Percentiles rank a stretch among this genome's conserved stretches.
phyloP scores from a whole-genome alignment of 2,888 invertebrate genomes.

The Itoplectis maculator region DNA sequence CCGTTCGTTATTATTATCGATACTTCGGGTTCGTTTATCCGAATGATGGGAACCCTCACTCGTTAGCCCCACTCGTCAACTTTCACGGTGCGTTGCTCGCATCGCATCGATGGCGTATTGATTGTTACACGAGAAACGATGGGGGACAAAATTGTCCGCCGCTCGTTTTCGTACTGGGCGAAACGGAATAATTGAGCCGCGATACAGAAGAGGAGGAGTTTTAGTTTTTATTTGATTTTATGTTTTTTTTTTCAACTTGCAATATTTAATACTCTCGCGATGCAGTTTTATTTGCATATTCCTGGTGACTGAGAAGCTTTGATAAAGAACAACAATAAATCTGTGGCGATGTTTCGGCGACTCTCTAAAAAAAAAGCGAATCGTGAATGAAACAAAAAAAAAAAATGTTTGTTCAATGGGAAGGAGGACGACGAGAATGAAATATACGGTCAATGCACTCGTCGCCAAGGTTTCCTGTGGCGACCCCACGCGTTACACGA shows the following conservation, averaged over 20 bases:
- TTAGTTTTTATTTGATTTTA: too few species aligned
- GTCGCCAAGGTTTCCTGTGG: neutral
- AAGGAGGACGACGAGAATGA: neutral
- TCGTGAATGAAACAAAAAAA: neutral
- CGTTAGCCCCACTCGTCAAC: conserved; percentile 15
- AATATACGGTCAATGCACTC: neutral
- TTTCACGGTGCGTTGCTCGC: neutral
- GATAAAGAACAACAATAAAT: too few species aligned
- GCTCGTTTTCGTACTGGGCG: neutral
- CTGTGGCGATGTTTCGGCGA: too few species aligned
- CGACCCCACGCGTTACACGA: conserved; percentile 9
- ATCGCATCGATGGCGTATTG: neutral
- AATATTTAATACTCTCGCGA: too few species aligned
- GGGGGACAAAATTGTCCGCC: neutral
- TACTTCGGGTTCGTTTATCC: conserved; percentile 54
- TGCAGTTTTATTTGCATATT: too few species aligned
- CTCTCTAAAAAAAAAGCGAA: too few species aligned
- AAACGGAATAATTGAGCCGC: neutral
- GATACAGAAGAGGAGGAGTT: too few species aligned
- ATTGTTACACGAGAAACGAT: conserved; percentile 1
- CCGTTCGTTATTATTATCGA: conserved; percentile 62
- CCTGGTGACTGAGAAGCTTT: too few species aligned
- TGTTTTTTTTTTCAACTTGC: too few species aligned
- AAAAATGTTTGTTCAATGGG: neutral
- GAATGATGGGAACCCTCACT: conserved; percentile 32